These are phyloP conservation scores for Catagonus wagneri DNA, from an alignment of 2,113 vertebrate species.

Conservation along the genomic window DNA sequence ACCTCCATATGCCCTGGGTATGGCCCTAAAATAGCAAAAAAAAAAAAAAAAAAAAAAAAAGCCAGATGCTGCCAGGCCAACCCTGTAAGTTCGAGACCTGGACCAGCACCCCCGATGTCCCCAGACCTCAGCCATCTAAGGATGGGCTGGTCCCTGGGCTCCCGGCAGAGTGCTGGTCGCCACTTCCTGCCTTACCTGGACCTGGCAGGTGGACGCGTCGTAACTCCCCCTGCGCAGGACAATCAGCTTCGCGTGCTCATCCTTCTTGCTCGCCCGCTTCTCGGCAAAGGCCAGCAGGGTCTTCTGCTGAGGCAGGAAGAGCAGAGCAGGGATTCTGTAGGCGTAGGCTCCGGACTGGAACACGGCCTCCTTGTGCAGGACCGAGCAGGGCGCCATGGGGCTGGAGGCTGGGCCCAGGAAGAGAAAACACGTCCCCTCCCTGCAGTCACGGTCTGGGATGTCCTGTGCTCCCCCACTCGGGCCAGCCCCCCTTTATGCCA, in stretches of 20 bases:
- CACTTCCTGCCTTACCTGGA: constrained; percentile 75
- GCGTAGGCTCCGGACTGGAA: constrained; percentile 58
- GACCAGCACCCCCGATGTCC: neutral
- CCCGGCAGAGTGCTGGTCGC: accelerated
- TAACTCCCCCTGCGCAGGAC: constrained; percentile 81
- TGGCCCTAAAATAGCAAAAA: too few relatives aligned
- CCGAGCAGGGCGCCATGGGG: constrained; percentile 62
- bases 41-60: too few relatives aligned
- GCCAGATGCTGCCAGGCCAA: neutral
- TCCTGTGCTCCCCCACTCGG: neutral
- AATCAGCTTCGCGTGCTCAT: constrained; percentile 82
- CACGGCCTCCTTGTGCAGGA: constrained; percentile 73
- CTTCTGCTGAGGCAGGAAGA: constrained; percentile 80
- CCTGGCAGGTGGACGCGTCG: accelerated
- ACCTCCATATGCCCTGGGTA: too few relatives aligned
- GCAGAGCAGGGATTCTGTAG: constrained; percentile 87
- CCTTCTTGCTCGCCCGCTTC: constrained; percentile 70
- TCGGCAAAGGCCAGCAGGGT: constrained; percentile 86
- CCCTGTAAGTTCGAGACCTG: neutral
- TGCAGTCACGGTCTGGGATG: neutral
- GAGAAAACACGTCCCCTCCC: too few relatives aligned
- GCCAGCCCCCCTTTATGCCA: too few relatives aligned
- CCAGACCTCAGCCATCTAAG: neutral
- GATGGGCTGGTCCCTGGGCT: accelerated
- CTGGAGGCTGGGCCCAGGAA: neutral